phyloP scores from a whole-genome alignment of 1,140 invertebrate species.

The Ditylenchus dipsaci region DNA sequence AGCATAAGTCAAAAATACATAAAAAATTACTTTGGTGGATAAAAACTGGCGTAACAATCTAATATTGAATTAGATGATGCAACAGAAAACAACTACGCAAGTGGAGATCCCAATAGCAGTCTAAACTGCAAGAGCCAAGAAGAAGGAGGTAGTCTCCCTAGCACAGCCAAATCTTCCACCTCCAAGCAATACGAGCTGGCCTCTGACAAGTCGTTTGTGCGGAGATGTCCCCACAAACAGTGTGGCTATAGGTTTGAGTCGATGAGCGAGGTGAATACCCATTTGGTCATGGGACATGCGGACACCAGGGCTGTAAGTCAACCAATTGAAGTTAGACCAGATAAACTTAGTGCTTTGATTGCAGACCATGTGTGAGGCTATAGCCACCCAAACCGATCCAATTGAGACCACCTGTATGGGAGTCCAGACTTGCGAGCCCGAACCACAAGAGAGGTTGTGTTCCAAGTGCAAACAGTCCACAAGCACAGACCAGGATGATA shows the following conservation, averaged over 20 bases:
- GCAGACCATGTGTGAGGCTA: slow-evolving; percentile 23
- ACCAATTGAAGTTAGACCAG: not conserved
- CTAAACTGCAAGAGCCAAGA: no score
- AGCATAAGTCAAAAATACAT: no score
- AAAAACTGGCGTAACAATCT: no score
- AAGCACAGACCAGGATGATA: not conserved
- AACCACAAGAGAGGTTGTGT: slow-evolving; percentile 2
- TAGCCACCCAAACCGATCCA: slow-evolving; percentile 21
- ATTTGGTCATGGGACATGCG: slow-evolving; percentile 28
- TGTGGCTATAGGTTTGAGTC: slow-evolving; percentile 33
- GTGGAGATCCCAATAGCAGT: no score
- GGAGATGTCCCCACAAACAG: slow-evolving; percentile 33
- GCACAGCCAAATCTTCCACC: not conserved
- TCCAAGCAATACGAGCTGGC: slow-evolving; percentile 8
- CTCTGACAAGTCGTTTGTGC: not conserved
- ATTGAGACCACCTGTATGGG: slow-evolving; percentile 4
- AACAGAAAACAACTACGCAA: no score
- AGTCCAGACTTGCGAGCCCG: slow-evolving; percentile 7
- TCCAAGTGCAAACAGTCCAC: slow-evolving; percentile 11
- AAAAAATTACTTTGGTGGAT: no score
- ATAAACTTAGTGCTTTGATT: slow-evolving; percentile 4
- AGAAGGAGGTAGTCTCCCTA: no score
- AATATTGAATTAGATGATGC: no score
- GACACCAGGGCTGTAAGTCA: slow-evolving; percentile 23
- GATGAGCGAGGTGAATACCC: slow-evolving; percentile 25